These are phyloP conservation scores for Perithous albicinctus DNA, from an alignment of 2,888 invertebrate species.

Conservation along the genomic window DNA sequence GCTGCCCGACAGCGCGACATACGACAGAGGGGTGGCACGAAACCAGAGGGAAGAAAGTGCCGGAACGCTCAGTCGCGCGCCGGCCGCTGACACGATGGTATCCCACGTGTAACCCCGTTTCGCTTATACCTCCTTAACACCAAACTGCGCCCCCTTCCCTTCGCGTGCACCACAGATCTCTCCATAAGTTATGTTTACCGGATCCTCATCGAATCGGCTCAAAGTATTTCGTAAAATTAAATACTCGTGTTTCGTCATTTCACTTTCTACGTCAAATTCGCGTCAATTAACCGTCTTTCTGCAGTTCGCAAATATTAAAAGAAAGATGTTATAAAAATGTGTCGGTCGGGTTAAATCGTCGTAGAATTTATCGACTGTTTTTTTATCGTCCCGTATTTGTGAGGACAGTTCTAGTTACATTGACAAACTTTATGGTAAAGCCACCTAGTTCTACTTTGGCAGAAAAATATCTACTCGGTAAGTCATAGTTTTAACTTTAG, in stretches of 20 bases:
- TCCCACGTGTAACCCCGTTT: slow-evolving; percentile 72
- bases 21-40: slow-evolving; percentile 69
- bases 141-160: slow-evolving; percentile 48
- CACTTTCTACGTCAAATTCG: neutral
- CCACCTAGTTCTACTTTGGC: neutral
- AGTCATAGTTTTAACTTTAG: neutral
- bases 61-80: slow-evolving; percentile 82
- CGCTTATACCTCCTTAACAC: slow-evolving; percentile 43
- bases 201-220: neutral
- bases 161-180: neutral
- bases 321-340: neutral
- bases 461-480: neutral
- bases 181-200: slow-evolving; percentile 30
- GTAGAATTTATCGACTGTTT: neutral
- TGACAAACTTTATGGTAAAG: neutral
- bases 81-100: slow-evolving; percentile 83
- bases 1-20: slow-evolving; percentile 70
- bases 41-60: slow-evolving; percentile 70
- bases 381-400: neutral
- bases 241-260: neutral
- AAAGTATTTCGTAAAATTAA: neutral
- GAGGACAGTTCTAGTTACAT: neutral
- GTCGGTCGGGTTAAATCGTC: neutral
- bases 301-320: neutral
- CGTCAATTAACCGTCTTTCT: neutral